phyloP scores from a whole-genome alignment of 2,888 invertebrate species.

The Drosophila helvetica region DNA sequence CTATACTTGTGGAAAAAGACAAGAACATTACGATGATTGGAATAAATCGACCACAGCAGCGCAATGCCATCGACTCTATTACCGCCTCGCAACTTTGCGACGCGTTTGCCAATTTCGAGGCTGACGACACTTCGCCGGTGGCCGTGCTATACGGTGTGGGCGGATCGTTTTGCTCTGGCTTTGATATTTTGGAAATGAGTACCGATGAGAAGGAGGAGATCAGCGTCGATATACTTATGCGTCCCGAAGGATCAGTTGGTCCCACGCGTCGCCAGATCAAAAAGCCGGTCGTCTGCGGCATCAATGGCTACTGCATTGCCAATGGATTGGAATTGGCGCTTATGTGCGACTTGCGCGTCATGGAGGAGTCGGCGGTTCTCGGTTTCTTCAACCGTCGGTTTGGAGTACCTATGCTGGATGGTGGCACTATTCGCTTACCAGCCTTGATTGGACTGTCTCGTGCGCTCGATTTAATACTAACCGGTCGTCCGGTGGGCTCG shows the following conservation, averaged over 20 bases:
- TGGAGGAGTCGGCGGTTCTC: constrained; percentile 91
- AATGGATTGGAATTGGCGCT: constrained; percentile 95
- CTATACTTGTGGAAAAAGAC: constrained; percentile 85
- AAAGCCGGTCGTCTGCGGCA: constrained; percentile 95
- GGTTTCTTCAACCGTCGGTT: constrained; percentile 95
- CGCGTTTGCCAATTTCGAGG: constrained; percentile 92
- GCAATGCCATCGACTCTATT: constrained; percentile 91
- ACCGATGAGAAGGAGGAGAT: constrained; percentile 81
- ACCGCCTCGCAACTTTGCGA: constrained; percentile 88
- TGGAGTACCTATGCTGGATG: constrained; percentile 93
- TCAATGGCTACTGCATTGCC: constrained; percentile 95
- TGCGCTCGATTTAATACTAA: constrained; percentile 95
- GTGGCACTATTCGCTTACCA: constrained; percentile 93
- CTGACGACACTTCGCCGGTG: constrained; percentile 88
- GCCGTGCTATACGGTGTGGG: constrained; percentile 95
- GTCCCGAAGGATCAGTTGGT: constrained; percentile 85
- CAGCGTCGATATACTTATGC: constrained; percentile 78
- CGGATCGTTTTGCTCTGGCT: constrained; percentile 97
- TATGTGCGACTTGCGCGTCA: constrained; percentile 94
- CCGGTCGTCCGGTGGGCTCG: constrained; percentile 91
- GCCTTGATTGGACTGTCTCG: constrained; percentile 92
- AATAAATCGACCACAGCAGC: constrained; percentile 92
- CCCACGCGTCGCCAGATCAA: constrained; percentile 89
- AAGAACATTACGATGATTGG: constrained; percentile 90
- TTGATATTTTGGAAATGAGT: constrained; percentile 91